phyloP scores from a whole-genome alignment of 2,113 vertebrate species.

The Vombatus ursinus region DNA sequence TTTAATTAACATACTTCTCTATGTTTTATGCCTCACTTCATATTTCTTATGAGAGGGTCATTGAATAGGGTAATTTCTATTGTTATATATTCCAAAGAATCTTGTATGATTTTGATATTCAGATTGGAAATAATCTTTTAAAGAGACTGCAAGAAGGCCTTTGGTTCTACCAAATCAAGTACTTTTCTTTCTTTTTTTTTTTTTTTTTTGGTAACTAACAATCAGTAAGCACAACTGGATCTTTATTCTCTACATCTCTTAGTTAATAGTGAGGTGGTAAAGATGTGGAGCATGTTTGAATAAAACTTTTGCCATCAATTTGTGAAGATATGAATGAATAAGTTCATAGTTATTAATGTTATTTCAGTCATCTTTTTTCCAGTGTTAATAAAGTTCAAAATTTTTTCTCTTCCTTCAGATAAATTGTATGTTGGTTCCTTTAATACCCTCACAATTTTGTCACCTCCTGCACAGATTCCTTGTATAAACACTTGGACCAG shows the following conservation, averaged over 20 bases:
- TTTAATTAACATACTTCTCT: neutral
- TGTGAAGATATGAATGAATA: neutral
- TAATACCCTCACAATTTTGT: neutral
- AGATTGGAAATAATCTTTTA: conserved; percentile 2
- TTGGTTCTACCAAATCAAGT: neutral
- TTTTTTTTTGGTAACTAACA: neutral
- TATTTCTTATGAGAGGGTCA: neutral
- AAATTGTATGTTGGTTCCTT: neutral
- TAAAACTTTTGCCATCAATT: neutral
- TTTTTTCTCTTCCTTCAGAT: neutral
- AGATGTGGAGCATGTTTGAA: neutral
- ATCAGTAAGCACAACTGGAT: neutral
- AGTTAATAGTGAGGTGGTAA: neutral
- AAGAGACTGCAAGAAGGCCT: neutral
- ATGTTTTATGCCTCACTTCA: neutral
- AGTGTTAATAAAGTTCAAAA: neutral
- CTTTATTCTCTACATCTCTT: neutral
- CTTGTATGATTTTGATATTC: neutral
- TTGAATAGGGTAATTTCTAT: neutral
- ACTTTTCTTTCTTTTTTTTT: neutral
- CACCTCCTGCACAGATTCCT: neutral
- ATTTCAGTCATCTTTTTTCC: neutral
- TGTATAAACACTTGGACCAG: neutral
- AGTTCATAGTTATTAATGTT: neutral
- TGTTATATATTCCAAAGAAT: neutral